Base-by-base conservation (phyloP, 2,797 vertebrate species). In the Protosalanx chinensis region DNA sequence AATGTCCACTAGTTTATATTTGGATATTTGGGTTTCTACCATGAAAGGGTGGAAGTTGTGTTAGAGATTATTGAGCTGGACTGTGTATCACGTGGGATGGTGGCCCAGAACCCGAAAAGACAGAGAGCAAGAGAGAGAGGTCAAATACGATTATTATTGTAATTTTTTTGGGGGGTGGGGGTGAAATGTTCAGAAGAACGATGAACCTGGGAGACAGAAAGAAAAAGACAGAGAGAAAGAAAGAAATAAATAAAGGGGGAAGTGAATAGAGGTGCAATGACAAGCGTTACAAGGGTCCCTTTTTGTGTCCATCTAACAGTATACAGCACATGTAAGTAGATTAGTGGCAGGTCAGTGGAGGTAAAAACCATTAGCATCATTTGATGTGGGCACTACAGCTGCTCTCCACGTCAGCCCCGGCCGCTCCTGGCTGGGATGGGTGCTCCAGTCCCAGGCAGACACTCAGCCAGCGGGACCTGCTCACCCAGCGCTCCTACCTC, bases 381-480 rank as follows among this genome's bases (percentile, higher is more conserved):
- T 81, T 67, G 72, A 70, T 56, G 49, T 72, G 68, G 77, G 65
- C 70, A 57, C 32, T 62, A 51, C 66, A 79, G 51, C 51, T 84
- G 64, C 82, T 81, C 88, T 88, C 81, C 82, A 84, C 6, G 5
- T 18, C 8, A 79, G 84, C 80, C 81, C 76, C 76, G 13, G 76
- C 77, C 27, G 68, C 61, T 18, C 49, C 35, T 49, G 51, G n/a
- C 61, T 30, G 32, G 37, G 37, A 41, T 2, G 37, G 37, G 1
- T 2, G 37, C 1, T 2, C 1, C 16, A 7, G 13, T 16, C 18
- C 15, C 51, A n/a, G 51, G 2, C 51, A 53, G 1, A 53, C 13
- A n/a, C 37, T 2, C 37, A 10, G 8, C 33, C 37, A 41, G 8
- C 1, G 37, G 6, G 37, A 41, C 6, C 6, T 12, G 37, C 37